Base-by-base conservation (phyloP, 2,113 vertebrate species). In the Gobio gobio region DNA sequence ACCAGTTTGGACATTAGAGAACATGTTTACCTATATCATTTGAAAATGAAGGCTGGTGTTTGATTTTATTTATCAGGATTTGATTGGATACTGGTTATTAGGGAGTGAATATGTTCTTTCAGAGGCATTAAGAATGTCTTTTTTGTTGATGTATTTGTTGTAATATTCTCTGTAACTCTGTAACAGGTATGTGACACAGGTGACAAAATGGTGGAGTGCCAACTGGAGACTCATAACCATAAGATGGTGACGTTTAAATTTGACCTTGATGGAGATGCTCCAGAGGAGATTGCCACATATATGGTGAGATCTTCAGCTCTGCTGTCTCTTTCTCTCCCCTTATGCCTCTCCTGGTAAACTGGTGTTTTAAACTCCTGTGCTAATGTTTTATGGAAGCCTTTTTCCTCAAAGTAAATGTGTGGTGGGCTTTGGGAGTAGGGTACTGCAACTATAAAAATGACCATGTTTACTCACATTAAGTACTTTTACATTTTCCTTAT, bases 181-280 rank as follows among this genome's bases (percentile, higher is more conserved):
- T 18, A 36, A 47, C 88, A 99, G 98, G 98, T 99, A 13, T 97
- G 95, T 83, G 97, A 99, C 92, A 98, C 97, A 0, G 98, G 98
- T 0, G 98, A 99, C 91, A 99, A 99, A 93, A 99, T 99, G 98
- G 98, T 99, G 36, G 98, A 99, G 90, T 99, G 98, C 86, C 98
- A 99, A 88, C 94, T 99, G 66, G 98, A 99, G 90, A 99, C 98
- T 5, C 98, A 99, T 90, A 99, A 99, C 90, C 98, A 99, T 93
- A 99, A 99, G 94, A 99, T 97, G 97, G 98, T 99, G 90, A 99
- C 98, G 0, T 99, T 99, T 90, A 99, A 99, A 90, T 99, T 99
- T 81, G 97, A 99, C 89, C 93, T 99, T 88, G 98, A 99, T 26
- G 97, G 98, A 47, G 98, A 99, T 0, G 98, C 98, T 0, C 98